These are phyloP conservation scores for Melanotaenia maccullochi DNA, from an alignment of 2,797 vertebrate species.

Conservation along the genomic window DNA sequence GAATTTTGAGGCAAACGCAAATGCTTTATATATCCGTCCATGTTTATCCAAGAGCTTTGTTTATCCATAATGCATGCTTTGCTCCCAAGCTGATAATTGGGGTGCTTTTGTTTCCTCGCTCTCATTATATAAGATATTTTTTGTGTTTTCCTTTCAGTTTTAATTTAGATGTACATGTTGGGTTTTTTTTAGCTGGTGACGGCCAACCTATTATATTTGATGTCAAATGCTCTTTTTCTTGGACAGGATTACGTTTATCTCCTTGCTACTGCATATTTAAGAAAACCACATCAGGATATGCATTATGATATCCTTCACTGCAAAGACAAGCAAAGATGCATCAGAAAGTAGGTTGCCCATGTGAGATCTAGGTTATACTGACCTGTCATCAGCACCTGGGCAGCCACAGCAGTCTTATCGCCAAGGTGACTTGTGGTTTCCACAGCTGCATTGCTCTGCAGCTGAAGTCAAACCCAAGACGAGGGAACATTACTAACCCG, in stretches of 20 bases:
- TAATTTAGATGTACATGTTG: background rate
- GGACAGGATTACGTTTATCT: conserved; percentile 10
- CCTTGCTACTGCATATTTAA: conserved; percentile 4
- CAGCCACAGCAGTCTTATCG: conserved; percentile 44
- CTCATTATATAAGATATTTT: background rate
- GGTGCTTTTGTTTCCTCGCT: conserved; percentile 23
- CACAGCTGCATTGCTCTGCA: conserved; percentile 68
- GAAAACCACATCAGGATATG: conserved; percentile 21
- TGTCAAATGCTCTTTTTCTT: background rate
- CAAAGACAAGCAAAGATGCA: conserved; percentile 20
- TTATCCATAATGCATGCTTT: conserved; percentile 50
- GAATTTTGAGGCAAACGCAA: conserved; percentile 45
- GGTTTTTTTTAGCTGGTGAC: background rate
- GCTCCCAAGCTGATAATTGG: conserved; percentile 40
- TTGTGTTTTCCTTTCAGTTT: background rate
- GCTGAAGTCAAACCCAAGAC: conserved; percentile 47
- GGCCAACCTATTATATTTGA: conserved; percentile 1
- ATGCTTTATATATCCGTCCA: conserved; percentile 10
- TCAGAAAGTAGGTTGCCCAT: conserved; percentile 63
- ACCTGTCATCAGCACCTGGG: conserved; percentile 67
- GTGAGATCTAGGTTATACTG: conserved; percentile 59
- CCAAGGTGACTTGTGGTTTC: conserved; percentile 56
- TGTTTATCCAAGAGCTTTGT: conserved; percentile 34
- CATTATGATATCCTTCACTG: conserved; percentile 27
- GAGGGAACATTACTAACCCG: background rate